Evolutionary conservation across 2,888 invertebrate species (phyloP), one percentile per base, ranked within the genome.

Genomic region (Aphidoletes aphidimyza): DNA sequence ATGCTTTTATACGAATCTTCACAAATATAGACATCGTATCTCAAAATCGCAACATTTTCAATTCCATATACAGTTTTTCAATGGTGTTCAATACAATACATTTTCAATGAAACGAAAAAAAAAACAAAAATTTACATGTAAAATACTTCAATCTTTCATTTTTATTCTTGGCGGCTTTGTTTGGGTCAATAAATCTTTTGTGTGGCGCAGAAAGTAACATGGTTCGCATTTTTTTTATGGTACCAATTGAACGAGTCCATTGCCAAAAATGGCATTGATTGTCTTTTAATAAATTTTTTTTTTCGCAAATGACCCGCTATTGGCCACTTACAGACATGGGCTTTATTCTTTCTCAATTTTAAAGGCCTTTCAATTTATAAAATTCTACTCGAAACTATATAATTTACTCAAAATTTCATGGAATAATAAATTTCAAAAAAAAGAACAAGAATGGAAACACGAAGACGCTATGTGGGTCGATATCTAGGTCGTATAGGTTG

Each of bases 161-260:
- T 14, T 30, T 69, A 30, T 11, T 69, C 26, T 54, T 54, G 5
- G n/a, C n/a, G n/a, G n/a, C n/a, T n/a, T 69, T 69, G 54, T n/a
- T 11, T 30, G 69, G 26, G 69, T 30, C 30, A 30, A 69, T 69
- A 69, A 69, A 69, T 69, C 69, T 69, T 30, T 3, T 54, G n/a
- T 54, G 11, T 47, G n/a, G 47, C 47, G n/a, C 34, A 69, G n/a
- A 69, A 69, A 30, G 69, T 17, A 69, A 69, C 69, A n/a, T 69
- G 69, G 30, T n/a, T 3, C 69, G 30, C 30, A 34, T 69, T 26
- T 14, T n/a, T n/a, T n/a, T 69, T 9, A 69, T 30, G 26, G 69
- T 30, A 69, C 22, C 22, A 54, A 26, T 69, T 69, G 26, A 26
- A 69, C 69, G 69, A 69, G 9, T 34, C n/a, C 69, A 30, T 69